Evolutionary conservation across 2,797 vertebrate species (phyloP).

Genomic region (Sebastes nivosus): DNA sequence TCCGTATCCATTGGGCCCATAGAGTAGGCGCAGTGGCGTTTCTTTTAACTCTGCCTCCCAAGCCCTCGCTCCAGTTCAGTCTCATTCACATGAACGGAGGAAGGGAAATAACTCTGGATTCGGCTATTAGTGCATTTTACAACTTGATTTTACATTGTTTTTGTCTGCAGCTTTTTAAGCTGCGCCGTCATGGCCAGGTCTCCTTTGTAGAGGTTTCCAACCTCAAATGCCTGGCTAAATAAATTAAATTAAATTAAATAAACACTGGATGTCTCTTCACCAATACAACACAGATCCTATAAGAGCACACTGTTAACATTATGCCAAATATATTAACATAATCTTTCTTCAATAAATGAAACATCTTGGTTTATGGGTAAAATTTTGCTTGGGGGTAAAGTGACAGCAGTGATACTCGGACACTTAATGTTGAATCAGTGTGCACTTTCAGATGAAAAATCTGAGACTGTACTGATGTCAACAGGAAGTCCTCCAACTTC

Average conservation of each 20-base stretch:
- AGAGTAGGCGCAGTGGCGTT: too few relatives aligned
- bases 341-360: too few relatives aligned
- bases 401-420: not conserved
- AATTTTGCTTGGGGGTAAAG: not conserved
- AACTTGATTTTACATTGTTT: not conserved
- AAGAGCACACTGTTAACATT: not conserved
- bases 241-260: not conserved
- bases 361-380: too few relatives aligned
- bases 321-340: too few relatives aligned
- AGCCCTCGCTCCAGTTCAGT: too few relatives aligned
- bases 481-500: not conserved
- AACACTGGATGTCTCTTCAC: not conserved
- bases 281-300: not conserved
- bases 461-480: not conserved
- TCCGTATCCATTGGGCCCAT: too few relatives aligned
- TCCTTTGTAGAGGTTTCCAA: not conserved
- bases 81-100: too few relatives aligned
- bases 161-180: not conserved
- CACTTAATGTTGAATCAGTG: not conserved
- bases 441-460: not conserved
- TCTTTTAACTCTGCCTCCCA: too few relatives aligned
- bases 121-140: too few relatives aligned
- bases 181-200: not conserved
- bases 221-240: not conserved
- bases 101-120: too few relatives aligned